Evolutionary conservation across 2,888 invertebrate species (phyloP).

Genomic region (Tiliacea aurago): DNA sequence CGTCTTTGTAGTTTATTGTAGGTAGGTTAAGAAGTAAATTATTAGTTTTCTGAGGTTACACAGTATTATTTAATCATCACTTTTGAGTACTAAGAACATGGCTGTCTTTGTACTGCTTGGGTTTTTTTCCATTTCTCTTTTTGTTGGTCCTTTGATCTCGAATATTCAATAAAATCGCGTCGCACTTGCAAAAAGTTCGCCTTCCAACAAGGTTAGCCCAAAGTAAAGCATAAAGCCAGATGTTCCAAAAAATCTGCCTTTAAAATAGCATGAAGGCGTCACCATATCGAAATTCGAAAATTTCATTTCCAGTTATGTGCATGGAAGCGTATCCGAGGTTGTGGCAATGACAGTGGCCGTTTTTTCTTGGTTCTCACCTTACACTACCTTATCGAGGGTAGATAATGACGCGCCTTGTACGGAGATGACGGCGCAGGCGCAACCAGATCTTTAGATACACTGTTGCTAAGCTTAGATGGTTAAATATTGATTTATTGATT

Average conservation of each 20-base stretch:
- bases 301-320: conserved; percentile 66
- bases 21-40: background rate
- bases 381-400: conserved; percentile 79
- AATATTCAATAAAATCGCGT: background rate
- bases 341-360: conserved; percentile 81
- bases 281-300: conserved; percentile 75
- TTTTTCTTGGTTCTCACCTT: conserved; percentile 81
- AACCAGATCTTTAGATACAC: conserved; percentile 44
- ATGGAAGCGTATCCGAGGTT: conserved; percentile 72
- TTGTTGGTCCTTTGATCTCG: background rate
- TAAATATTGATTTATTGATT: conserved; percentile 34
- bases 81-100: background rate
- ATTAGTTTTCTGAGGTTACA: conserved; percentile 11
- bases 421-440: conserved; percentile 60
- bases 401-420: conserved; percentile 79
- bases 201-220: conserved; percentile 42
- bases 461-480: conserved; percentile 47
- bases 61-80: conserved; percentile 6
- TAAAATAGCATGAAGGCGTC: conserved; percentile 52
- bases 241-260: conserved; percentile 52
- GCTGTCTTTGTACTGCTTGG: background rate
- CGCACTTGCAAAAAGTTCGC: background rate
- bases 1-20: conserved; percentile 15
- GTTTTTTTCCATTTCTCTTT: no score
- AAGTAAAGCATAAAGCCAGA: conserved; percentile 47